These are phyloP conservation scores for Tadarida brasiliensis DNA, from an alignment of 2,797 vertebrate genomes.

Conservation along the genomic window DNA sequence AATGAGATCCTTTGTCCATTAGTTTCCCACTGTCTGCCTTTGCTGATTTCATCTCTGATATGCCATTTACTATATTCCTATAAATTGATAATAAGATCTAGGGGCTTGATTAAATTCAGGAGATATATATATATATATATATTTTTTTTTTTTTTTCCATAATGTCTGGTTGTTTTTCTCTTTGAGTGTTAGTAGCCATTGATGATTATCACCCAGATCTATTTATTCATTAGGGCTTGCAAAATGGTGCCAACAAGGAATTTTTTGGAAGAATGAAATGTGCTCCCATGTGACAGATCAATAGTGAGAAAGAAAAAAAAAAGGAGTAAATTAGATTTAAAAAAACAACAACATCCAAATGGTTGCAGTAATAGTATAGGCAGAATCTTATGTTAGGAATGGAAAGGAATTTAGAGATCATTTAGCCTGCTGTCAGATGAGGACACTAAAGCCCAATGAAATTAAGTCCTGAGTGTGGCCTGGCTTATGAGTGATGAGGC, in stretches of 20 bases:
- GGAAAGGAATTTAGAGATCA: background rate
- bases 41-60: conserved; percentile 51
- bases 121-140: background rate
- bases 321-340: conserved; percentile 42
- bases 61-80: background rate
- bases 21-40: background rate
- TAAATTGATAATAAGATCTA: conserved; percentile 43
- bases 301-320: background rate
- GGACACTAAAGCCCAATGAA: background rate
- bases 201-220: background rate
- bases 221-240: conserved; percentile 1
- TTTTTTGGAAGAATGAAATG: conserved; percentile 14
- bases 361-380: background rate
- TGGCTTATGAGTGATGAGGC: background rate
- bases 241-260: background rate
- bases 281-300: background rate
- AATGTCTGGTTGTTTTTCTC: background rate
- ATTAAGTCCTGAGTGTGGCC: background rate
- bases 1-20: conserved; percentile 35
- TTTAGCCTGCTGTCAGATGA: background rate
- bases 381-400: background rate
- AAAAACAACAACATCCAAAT: conserved; percentile 29
- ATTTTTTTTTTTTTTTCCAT: background rate
- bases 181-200: conserved; percentile 34
- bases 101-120: background rate